Base-by-base conservation (phyloP, 2,888 invertebrate species). In the Myopa testacea region DNA sequence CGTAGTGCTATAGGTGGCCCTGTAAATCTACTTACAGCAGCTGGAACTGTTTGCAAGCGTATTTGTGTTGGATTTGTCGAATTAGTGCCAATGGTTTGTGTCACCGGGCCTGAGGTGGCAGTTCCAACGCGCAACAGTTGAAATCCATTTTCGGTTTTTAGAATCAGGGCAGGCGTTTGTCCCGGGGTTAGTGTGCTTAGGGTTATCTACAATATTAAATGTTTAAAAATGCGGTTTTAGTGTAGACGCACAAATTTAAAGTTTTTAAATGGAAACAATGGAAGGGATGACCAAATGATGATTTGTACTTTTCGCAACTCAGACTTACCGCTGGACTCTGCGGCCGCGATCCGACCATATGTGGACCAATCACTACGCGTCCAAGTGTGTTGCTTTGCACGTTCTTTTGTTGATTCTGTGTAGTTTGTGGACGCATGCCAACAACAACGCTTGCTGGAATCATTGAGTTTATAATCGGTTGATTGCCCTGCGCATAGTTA, bases 81-180 rank as follows among this genome's bases (percentile, higher is more conserved):
- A 86, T 92, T 91, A 81, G 87, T 85, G 84, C 92, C 91, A 83
- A 89, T 86, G 82, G 88, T 89, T 84, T 90, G 90, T 84, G 87
- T 88, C 82, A 86, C 85, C 81, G 91, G 90, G 83, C 93, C 91
- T 79, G 92, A 90, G 78, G 95, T 93, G 81, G 95, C 94, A 83
- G 95, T 95, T 82, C 95, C 95, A 85, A 96, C 95, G 89, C 97
- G 93, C 88, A 98, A 91, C 89, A 98, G 92, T 90, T 98, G 97
- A 90, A 95, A 96, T 87, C 98, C 98, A 92, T 96, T 97, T 91
- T 98, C 98, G 88, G 98, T 98, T 92, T 97, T 98, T 90, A 98
- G 92, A 88, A 98, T 93, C 89, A 98, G 92, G 90, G 93, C 92
- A 89, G 97, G 95, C 90, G 95, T 96, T 90, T 96, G 95, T 88